A percentile compares a stretch with the other conserved stretches of the same genome.
phyloP scores from a whole-genome alignment of 2,888 invertebrate species.

The Graphium colonna region DNA sequence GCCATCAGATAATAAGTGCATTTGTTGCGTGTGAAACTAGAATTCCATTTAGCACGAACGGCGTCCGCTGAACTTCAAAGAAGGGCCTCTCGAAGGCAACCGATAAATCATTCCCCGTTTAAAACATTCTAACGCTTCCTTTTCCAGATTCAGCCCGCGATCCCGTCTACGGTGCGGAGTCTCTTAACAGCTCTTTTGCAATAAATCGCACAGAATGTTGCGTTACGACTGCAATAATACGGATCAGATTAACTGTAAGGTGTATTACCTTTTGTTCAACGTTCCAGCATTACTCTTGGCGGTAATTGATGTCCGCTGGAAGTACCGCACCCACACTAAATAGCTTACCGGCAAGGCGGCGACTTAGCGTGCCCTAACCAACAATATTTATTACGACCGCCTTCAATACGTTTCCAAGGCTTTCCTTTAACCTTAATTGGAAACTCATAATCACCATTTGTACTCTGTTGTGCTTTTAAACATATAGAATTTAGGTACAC shows the following conservation, averaged over 20 bases:
- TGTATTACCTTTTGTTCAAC: slow-evolving; percentile 62
- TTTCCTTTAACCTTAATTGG: slow-evolving; percentile 1
- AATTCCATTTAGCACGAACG: slow-evolving; percentile 74
- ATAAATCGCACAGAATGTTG: slow-evolving; percentile 67
- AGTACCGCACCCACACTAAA: slow-evolving; percentile 32
- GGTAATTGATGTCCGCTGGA: slow-evolving; percentile 54
- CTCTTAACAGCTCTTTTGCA: slow-evolving; percentile 69
- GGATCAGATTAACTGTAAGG: slow-evolving; percentile 65
- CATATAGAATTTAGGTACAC: background rate
- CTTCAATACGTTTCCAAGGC: background rate
- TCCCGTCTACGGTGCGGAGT: slow-evolving; percentile 48
- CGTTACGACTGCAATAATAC: slow-evolving; percentile 67
- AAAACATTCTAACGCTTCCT: slow-evolving; percentile 60
- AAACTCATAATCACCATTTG: background rate
- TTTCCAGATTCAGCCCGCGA: slow-evolving; percentile 62
- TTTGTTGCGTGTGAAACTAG: slow-evolving; percentile 80
- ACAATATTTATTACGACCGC: slow-evolving; percentile 14
- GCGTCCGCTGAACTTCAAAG: slow-evolving; percentile 67
- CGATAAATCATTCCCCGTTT: slow-evolving; percentile 49
- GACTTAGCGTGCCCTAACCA: slow-evolving; percentile 1
- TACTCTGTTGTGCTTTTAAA: background rate
- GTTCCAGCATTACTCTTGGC: slow-evolving; percentile 45
- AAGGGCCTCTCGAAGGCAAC: slow-evolving; percentile 45
- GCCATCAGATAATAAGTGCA: slow-evolving; percentile 77
- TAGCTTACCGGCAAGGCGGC: slow-evolving; percentile 15